Conservation (phyloP, 1,140 invertebrate species). For the Polypedilum vanderplanki region DNA sequence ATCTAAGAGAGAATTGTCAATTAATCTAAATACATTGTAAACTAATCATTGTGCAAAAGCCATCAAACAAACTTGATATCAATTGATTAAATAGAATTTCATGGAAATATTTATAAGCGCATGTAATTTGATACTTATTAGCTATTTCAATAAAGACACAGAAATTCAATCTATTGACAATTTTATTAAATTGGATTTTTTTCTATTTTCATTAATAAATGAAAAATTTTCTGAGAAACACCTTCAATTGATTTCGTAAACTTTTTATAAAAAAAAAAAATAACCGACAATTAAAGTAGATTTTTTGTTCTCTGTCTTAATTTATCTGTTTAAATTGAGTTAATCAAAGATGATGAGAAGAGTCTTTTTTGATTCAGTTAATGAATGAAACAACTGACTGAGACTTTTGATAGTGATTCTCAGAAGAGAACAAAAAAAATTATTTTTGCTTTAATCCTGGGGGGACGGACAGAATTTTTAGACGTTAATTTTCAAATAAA, state of each 20-base stretch:
- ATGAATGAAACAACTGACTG: background rate
- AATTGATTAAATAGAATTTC: too few relatives aligned
- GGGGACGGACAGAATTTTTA: too few relatives aligned
- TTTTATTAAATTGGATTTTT: slow-evolving; percentile 13
- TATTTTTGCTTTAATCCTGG: too few relatives aligned
- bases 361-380: slow-evolving; percentile 22
- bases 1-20: too few relatives aligned
- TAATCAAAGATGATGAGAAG: slow-evolving; percentile 6
- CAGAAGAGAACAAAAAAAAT: background rate
- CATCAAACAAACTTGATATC: too few relatives aligned
- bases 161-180: background rate
- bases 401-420: slow-evolving; percentile 7
- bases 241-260: background rate
- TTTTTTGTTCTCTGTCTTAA: background rate
- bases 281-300: background rate
- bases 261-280: background rate
- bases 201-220: background rate
- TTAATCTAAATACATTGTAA: too few relatives aligned
- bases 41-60: too few relatives aligned
- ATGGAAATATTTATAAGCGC: too few relatives aligned
- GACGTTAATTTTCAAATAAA: too few relatives aligned
- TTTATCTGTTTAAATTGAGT: background rate
- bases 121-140: too few relatives aligned
- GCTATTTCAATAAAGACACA: background rate
- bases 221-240: background rate